Conservation (phyloP, 2,113 vertebrate genomes). For the Ailurus styani region DNA sequence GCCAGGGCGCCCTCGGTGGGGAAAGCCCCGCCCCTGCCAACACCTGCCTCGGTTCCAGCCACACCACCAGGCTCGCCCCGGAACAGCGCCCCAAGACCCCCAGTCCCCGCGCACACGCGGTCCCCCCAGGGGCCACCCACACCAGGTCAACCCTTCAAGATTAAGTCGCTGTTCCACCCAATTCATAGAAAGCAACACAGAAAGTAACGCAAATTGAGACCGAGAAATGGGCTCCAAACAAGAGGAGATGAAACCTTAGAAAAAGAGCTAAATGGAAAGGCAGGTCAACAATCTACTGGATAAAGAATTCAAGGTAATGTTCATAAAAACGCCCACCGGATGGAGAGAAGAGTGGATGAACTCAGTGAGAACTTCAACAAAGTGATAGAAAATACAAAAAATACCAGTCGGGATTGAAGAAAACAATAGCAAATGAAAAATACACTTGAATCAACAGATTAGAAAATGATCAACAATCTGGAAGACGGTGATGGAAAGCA, state of each 20-base stretch:
- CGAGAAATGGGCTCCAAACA: neutral
- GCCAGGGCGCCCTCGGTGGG: neutral
- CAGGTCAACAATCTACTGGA: neutral
- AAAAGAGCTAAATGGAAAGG: neutral
- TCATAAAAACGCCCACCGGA: neutral
- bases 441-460: neutral
- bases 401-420: neutral
- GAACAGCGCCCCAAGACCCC: neutral
- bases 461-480: neutral
- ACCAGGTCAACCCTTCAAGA: neutral
- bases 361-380: neutral
- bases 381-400: neutral
- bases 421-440: neutral
- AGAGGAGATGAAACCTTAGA: neutral
- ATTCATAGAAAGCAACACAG: neutral
- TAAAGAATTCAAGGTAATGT: neutral
- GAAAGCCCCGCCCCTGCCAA: neutral
- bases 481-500: neutral
- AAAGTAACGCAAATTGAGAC: neutral
- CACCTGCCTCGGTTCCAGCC: neutral
- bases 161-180: neutral
- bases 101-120: rapidly evolving
- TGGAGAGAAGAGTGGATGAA: neutral
- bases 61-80: neutral
- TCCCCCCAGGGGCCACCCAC: neutral